phyloP scores from a whole-genome alignment of 1,140 invertebrate species.

The Eumeta japonica region DNA sequence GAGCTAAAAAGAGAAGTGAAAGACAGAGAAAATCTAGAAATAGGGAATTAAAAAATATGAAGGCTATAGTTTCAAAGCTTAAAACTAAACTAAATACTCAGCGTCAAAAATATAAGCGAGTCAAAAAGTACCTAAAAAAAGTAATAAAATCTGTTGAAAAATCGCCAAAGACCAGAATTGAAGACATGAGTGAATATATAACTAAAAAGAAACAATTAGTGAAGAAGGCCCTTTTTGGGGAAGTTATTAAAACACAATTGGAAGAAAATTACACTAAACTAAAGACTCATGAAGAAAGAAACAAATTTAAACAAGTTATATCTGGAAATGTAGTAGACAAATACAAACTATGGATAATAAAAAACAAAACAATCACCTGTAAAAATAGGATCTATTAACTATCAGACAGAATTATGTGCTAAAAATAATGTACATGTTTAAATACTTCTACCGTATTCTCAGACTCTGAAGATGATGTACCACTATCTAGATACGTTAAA shows the following conservation, averaged over 20 bases:
- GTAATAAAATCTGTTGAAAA: constrained; percentile 12
- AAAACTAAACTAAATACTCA: constrained; percentile 16
- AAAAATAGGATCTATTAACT: constrained; percentile 12
- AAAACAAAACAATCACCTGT: constrained; percentile 11
- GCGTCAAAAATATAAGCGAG: constrained; percentile 16
- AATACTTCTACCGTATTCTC: constrained; percentile 10
- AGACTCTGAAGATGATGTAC: constrained; percentile 14
- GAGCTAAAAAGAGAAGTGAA: constrained; percentile 14
- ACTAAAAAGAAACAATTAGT: constrained; percentile 9
- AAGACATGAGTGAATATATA: constrained; percentile 4
- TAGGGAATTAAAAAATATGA: constrained; percentile 12
- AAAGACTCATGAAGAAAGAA: constrained; percentile 13
- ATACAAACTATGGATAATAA: constrained; percentile 14
- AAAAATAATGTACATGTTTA: constrained; percentile 9
- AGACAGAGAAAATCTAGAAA: constrained; percentile 15
- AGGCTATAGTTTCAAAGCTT: constrained; percentile 6
- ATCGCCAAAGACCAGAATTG: constrained; percentile 10
- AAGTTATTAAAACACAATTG: constrained; percentile 17
- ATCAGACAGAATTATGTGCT: constrained; percentile 7
- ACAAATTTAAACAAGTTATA: constrained; percentile 12
- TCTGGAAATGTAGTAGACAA: constrained; percentile 13
- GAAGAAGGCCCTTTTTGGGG: constrained; percentile 17
- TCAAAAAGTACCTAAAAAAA: constrained; percentile 14
- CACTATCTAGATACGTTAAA: constrained; percentile 9
- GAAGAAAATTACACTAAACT: constrained; percentile 15